phyloP scores from a whole-genome alignment of 2,113 vertebrate species.

The Ovibos moschatus region DNA sequence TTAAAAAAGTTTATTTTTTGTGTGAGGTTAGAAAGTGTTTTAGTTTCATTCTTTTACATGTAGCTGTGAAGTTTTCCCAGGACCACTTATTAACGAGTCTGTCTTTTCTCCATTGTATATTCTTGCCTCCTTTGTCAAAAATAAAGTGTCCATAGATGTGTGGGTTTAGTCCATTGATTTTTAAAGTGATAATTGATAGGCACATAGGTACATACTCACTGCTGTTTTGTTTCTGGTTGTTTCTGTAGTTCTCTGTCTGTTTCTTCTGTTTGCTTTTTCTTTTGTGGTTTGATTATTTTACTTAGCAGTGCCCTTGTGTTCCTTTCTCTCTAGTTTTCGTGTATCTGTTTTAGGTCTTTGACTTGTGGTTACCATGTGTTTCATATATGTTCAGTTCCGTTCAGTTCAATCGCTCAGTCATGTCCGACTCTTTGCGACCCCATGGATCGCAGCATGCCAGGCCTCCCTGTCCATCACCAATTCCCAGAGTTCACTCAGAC shows the following conservation, averaged over 20 bases:
- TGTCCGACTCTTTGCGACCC: too few species aligned
- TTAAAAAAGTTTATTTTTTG: background rate
- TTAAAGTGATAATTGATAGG: background rate
- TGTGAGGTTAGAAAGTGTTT: background rate
- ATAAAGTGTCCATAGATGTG: background rate
- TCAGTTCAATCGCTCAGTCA: too few species aligned
- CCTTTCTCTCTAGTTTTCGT: background rate
- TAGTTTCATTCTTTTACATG: background rate
- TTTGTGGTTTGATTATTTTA: background rate
- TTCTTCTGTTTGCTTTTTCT: background rate
- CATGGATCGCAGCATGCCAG: accelerated
- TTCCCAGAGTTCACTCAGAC: too few species aligned
- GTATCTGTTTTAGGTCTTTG: background rate
- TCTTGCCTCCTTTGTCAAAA: background rate
- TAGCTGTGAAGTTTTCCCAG: background rate
- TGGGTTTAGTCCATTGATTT: background rate
- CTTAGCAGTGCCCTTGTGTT: background rate
- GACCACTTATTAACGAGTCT: background rate
- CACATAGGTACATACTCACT: background rate
- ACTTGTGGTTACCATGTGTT: background rate
- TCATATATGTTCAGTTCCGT: background rate
- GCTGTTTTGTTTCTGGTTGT: background rate
- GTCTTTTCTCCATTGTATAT: background rate
- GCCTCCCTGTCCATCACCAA: too few species aligned
- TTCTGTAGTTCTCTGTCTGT: background rate